A percentile compares a stretch with the other conserved stretches of the same genome.
Conservation (phyloP, 53 echinoderm and acorn worm genomes). For the Holothuria leucospilota region DNA sequence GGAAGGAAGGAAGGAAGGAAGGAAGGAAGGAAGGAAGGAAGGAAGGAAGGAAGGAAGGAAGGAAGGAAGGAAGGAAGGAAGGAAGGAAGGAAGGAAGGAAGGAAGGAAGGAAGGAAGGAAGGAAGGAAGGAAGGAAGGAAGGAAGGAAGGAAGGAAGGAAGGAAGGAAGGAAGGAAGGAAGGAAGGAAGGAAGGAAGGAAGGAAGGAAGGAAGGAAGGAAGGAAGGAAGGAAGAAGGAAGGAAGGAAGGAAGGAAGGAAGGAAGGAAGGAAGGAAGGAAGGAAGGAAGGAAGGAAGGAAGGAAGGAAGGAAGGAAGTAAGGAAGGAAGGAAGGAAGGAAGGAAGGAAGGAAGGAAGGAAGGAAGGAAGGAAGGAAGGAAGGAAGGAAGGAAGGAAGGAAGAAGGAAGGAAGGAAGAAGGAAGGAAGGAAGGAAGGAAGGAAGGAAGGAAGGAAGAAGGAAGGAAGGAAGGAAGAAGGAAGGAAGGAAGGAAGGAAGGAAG, state of each 20-base stretch:
- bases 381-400: neutral
- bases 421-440: neutral
- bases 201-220: neutral
- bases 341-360: too few species aligned
- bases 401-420: neutral
- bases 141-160: too few species aligned
- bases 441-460: neutral
- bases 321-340: too few species aligned
- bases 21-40: neutral
- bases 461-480: neutral
- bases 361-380: too few species aligned
- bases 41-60: neutral
- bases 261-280: neutral
- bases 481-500: neutral
- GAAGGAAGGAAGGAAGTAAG: neutral
- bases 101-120: neutral
- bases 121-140: too few species aligned
- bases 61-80: too few species aligned
- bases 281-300: neutral
- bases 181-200: neutral
- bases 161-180: neutral
- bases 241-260: neutral
- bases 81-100: too few species aligned
- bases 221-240: neutral
- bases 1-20: neutral